Conservation (phyloP, 1,140 invertebrate species). For the Trachelipus rathkii region DNA sequence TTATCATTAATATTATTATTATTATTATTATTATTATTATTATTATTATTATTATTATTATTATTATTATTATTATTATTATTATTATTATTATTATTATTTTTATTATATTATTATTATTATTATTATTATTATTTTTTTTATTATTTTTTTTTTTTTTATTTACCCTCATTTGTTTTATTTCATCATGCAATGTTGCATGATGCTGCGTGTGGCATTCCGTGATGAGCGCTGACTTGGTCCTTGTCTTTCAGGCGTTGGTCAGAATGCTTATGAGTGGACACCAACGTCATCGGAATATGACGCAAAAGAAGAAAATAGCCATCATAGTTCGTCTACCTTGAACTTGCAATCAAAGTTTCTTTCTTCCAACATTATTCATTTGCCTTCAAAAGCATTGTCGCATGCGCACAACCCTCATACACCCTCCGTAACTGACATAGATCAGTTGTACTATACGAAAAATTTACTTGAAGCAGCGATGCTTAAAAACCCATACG, state of each 20-base stretch:
- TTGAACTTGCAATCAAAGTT: background rate
- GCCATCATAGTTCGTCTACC: background rate
- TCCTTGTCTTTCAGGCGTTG: constrained; percentile 4
- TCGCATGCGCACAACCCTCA: constrained; percentile 6
- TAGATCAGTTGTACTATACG: constrained; percentile 44
- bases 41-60: background rate
- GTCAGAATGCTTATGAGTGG: background rate
- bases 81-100: constrained; percentile 5
- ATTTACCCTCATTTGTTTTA: background rate
- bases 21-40: background rate
- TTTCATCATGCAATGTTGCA: background rate
- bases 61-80: constrained; percentile 5
- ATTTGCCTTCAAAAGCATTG: background rate
- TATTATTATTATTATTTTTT: background rate
- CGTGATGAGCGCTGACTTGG: background rate
- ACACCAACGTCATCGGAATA: constrained; percentile 4
- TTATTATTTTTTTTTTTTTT: background rate
- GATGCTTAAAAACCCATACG: constrained; percentile 44
- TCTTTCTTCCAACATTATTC: background rate
- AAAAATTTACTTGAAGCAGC: constrained; percentile 44
- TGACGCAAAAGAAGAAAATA: background rate
- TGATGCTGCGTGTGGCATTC: background rate
- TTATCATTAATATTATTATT: background rate
- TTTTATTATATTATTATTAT: background rate
- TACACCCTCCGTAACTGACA: constrained; percentile 37